Evolutionary conservation across 2,888 invertebrate genomes (phyloP), one percentile per base, ranked within the genome.

Genomic region (Resseliella maxima): DNA sequence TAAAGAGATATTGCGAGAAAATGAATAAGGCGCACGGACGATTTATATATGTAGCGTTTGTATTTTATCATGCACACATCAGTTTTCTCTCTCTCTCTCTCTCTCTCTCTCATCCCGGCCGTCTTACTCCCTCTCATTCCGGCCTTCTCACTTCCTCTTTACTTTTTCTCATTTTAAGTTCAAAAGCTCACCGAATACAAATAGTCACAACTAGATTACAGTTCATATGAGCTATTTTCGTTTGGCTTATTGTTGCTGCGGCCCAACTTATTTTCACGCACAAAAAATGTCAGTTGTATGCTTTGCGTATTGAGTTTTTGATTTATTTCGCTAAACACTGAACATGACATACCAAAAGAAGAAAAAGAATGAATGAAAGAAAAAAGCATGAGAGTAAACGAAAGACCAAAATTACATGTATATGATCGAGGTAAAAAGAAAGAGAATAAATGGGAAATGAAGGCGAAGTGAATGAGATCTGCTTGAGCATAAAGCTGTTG

Each of bases 201-300:
- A 72, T 72, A 72, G 72, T 72, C 72, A 72, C 72, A 72, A 72
- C 72, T 72, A 27, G 72, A 72, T 72, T 72, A 72, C 31, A 72
- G 27, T 31, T n/a, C 31, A 72, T 72, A 72, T 72, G 15, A 72
- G 72, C 31, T 31, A 72, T 72, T 72, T 72, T 72, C 31, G 72
- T 72, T 72, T 72, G 24, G 24, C 59, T 59, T 59, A 15, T 10
- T 59, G 59, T 24, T 59, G 15, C 59, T 24, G 50, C 50, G 10
- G 10, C 27, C 21, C 15, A 15, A 12, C 72, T 72, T 35, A 72
- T 72, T 72, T 72, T 35, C 72, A 72, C 72, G 15, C 72, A 72
- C n/a, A n/a, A n/a, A n/a, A 3, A 72, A 72, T n/a, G 72, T 72
- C 72, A 72, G 31, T 72, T 72, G 31, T 72, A 72, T 72, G 72